A percentile compares a stretch with the other conserved stretches of the same genome.
These are phyloP conservation scores for Anser cygnoides DNA, from an alignment of 2,113 vertebrate genomes.

Conservation along the genomic window DNA sequence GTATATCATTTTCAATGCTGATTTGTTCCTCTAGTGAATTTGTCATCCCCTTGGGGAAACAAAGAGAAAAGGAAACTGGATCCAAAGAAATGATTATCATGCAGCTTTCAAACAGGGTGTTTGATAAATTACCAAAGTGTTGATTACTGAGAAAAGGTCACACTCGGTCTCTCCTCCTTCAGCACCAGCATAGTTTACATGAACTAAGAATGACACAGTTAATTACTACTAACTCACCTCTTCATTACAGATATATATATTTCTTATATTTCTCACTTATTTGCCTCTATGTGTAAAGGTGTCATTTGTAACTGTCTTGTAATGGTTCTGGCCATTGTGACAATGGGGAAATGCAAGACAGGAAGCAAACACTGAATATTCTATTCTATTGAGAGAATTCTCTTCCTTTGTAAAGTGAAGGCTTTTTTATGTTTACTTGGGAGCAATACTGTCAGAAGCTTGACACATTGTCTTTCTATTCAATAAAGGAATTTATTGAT, in stretches of 20 bases:
- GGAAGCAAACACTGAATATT: background rate
- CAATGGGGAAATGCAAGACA: background rate
- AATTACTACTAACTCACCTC: background rate
- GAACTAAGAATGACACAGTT: background rate
- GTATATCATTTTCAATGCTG: background rate
- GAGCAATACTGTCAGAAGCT: background rate
- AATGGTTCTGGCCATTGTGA: background rate
- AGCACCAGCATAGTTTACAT: background rate
- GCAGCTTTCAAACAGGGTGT: background rate
- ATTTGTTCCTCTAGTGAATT: background rate
- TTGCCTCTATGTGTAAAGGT: background rate
- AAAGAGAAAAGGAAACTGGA: background rate
- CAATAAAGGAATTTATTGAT: background rate
- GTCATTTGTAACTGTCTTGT: background rate
- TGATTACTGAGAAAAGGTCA: background rate
- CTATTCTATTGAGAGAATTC: background rate
- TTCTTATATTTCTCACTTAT: background rate
- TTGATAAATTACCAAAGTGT: background rate
- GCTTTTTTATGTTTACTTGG: background rate
- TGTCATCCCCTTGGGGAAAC: background rate
- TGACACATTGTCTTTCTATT: background rate
- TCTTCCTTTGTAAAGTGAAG: background rate
- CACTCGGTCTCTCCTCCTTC: background rate
- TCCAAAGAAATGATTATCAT: background rate
- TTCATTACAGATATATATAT: background rate